Base-by-base conservation (phyloP, 2,797 vertebrate species). In the Buceros bicornis region DNA sequence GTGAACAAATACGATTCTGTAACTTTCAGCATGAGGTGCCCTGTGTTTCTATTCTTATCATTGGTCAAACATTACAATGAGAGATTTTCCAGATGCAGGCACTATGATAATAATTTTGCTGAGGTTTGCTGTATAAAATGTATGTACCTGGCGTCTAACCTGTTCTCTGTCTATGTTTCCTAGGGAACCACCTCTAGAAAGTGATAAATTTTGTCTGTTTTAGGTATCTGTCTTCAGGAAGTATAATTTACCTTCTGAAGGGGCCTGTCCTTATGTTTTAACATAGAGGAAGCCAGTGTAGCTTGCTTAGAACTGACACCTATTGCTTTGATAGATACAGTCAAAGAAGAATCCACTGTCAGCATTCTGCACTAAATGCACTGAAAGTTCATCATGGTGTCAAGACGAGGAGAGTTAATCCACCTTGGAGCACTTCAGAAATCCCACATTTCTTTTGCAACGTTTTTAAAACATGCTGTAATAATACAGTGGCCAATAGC, bases 311-410 rank as follows among this genome's bases (percentile, higher is more conserved):
- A 91, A 73, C 50, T 93, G 85, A 67, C 65, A 74, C 6, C 22
- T 64, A 90, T 33, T 0, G 6, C 33, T 53, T 81, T 70, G 78
- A 80, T 77, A 21, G 51, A 70, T 80, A 67, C 14, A 79, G 42
- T 72, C n/a, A 62, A 81, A 87, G 74, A 89, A 78, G 47, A 85
- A 94, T 79, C 60, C 77, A 45, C 43, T 40, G 84, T 87, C 87
- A 95, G 94, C 87, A 79, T 91, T 95, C 65, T 94, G 43, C 62
- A 56, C 45, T 82, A 95, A 87, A 89, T 45, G 42, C 64, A 69
- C 26, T 21, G n/a, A 31, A 33, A 91, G 72, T 95, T 97, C 92
- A 85, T 90, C 82, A 71, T 33, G 42, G 25, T 93, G 79, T 91
- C 89, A 95, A 74, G 48, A 89, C 28, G 45, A 86, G 37, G 61